Base-by-base conservation (phyloP, 1,140 invertebrate species). In the Drosophila bocki region DNA sequence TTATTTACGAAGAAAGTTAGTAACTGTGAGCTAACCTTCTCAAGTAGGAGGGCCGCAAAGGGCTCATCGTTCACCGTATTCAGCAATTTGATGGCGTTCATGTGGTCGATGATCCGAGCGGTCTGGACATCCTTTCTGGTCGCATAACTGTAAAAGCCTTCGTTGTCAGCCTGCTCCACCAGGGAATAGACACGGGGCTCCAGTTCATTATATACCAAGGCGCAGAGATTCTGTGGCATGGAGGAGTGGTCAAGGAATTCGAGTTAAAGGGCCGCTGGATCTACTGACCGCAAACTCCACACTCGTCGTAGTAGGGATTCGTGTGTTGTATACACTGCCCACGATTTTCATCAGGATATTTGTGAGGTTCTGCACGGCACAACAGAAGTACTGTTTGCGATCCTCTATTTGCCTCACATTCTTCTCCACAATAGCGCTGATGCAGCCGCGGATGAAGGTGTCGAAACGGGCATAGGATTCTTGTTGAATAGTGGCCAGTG, bases 311-410 rank as follows among this genome's bases (percentile, higher is more conserved):
- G 85, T 90, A n/a, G 44, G 71, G 11, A 32, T 51, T 3, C 79
- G 82, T 2, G 48, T 50, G 59, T 90, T 90, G 33, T 53, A 90
- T 13, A 82, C 85, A 44, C 62, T 63, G 44, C 78, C 86, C 33
- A 90, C 53, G 19, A 90, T 7, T 8, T 86, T 85, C 33, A 91
- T 17, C 39, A 90, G 35, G 26, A 86, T 86, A 15, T 91, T 91
- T 2, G 63, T 47, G 2, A 90, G 62, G 47, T 91, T 90, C 17
- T 86, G 70, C 0, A 82, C 32, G 1, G 54, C 64, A 53, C 85
- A 90, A 19, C 85, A 90, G 11, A 90, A 90, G 26, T 77, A 61
- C 5, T 33, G 54, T 12, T 51, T 78, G 3, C 63, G 72, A 1
- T 90, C 75, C 42, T 80, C 62, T 7, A 84, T 13, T 8, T 15